These are phyloP conservation scores for Bergia puertoricense DNA, from an alignment of 92 coral and sea anemone species.

Conservation along the genomic window DNA sequence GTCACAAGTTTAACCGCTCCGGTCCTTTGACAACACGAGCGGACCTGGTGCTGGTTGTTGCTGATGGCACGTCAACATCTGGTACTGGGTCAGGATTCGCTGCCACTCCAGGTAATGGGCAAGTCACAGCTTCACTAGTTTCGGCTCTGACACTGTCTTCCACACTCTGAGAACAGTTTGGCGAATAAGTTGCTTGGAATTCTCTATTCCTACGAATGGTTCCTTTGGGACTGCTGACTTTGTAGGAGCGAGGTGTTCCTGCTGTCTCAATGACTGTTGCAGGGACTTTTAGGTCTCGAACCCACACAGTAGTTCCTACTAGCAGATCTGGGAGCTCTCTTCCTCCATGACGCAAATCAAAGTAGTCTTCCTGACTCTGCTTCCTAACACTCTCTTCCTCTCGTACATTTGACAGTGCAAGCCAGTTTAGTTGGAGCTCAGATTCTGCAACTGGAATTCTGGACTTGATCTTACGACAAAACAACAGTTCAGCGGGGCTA, in stretches of 20 bases:
- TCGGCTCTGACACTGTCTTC: conserved; percentile 11
- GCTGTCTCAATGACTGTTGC: conserved; percentile 13
- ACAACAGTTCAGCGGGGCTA: conserved; percentile 20
- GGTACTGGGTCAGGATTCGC: neutral
- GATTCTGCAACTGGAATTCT: neutral
- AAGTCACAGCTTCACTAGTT: neutral
- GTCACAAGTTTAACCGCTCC: conserved; percentile 25
- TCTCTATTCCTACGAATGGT: conserved; percentile 16
- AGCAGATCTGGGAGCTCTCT: conserved; percentile 5
- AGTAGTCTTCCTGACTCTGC: conserved; percentile 13
- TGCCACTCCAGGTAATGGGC: conserved; percentile 16
- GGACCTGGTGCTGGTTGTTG: conserved; percentile 7
- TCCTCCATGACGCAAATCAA: conserved; percentile 19
- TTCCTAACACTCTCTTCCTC: conserved; percentile 20
- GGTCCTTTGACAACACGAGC: conserved; percentile 21
- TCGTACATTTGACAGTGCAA: neutral
- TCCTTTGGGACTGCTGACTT: conserved; percentile 17
- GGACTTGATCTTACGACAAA: conserved; percentile 27
- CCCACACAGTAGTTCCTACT: conserved; percentile 26
- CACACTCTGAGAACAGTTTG: conserved; percentile 13
- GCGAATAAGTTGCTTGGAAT: conserved; percentile 24
- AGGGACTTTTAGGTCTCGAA: conserved; percentile 28
- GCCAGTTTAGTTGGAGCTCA: conserved; percentile 1
- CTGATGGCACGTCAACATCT: neutral
- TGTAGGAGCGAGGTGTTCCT: conserved; percentile 31